These are phyloP conservation scores for Agrenia bidenticulata DNA, from an alignment of 2,888 invertebrate species.

Conservation along the genomic window DNA sequence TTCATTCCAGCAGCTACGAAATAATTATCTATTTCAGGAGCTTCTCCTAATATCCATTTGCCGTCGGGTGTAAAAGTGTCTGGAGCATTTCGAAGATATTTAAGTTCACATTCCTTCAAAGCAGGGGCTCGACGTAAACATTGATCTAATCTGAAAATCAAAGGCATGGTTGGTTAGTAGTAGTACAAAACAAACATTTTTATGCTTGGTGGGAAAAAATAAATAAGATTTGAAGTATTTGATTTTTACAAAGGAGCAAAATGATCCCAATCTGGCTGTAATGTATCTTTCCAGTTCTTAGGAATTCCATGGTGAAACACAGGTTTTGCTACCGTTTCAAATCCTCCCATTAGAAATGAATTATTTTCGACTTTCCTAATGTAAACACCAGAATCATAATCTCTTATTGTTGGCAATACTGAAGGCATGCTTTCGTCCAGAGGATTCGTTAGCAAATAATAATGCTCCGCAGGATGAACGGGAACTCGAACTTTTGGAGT, in stretches of 20 bases:
- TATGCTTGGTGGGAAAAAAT: too few species aligned
- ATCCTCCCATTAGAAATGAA: constrained; percentile 65
- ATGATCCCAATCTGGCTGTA: constrained; percentile 63
- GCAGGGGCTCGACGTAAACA: constrained; percentile 45
- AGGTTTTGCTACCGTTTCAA: constrained; percentile 67
- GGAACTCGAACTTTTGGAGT: constrained; percentile 66
- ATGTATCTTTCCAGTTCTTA: constrained; percentile 54
- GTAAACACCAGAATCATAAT: constrained; percentile 68
- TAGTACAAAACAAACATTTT: too few species aligned
- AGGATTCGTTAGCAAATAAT: constrained; percentile 65
- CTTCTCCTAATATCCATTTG: constrained; percentile 68
- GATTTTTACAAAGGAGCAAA: constrained; percentile 56
- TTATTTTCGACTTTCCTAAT: constrained; percentile 64
- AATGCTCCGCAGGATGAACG: constrained; percentile 70
- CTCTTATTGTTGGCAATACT: constrained; percentile 63
- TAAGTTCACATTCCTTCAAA: constrained; percentile 43
- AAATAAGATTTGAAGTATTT: background rate
- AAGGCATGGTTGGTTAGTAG: too few species aligned
- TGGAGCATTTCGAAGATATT: constrained; percentile 61
- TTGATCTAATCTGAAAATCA: constrained; percentile 31
- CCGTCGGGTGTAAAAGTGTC: constrained; percentile 73
- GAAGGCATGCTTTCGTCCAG: constrained; percentile 54
- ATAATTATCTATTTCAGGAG: constrained; percentile 69
- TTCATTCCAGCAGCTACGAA: constrained; percentile 74
- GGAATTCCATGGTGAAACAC: constrained; percentile 61